Evolutionary conservation across 2,888 invertebrate species (phyloP), one percentile per base, ranked within the genome.

Genomic region (Mantis religiosa): DNA sequence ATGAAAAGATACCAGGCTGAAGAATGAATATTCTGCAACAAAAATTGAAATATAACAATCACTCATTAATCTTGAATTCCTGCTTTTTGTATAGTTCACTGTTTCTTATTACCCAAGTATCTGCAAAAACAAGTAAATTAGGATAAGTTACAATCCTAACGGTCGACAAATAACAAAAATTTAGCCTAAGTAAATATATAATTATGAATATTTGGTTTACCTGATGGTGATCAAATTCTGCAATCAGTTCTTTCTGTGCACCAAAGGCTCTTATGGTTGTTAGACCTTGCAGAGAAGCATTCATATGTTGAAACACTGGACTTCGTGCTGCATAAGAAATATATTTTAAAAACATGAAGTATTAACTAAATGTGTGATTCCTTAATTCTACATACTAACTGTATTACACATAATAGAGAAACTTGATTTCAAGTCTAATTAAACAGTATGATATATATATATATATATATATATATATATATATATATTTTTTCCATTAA

Each of bases 261-360:
- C 96, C 95, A 92, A 97, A 98, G 0, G 98, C 97, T 88, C 99
- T 95, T 86, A 99, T 98, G 0, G 98, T 98, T 0, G 98, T 96
- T 90, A 99, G 94, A 0, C 99, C 99, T 92, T 97, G 97, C 8
- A 99, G 94, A 0, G 98, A 96, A 41, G 98, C 97, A 92, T 96
- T 97, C 91, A 99, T 94, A 92, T 99, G 98, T 3, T 97, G 97
- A 94, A 98, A 99, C n/a, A 99, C 97, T 0, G 99, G 99, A 91
- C 98, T 98, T 90, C 98, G 96, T 90, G 98, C 98, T 98, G 94
- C 84, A 92, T 86, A 85, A 27, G 8, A 9, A 85, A 34, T 25
- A 82, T 27, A n/a, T 27, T 25, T n/a, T n/a, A n/a, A 28, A 14
- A 83, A 83, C 0, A 8, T 1, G 28, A 3, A 25, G 54, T 1